These are phyloP conservation scores for Euphonia xanthogaster DNA, from an alignment of 2,797 vertebrate species.

Conservation along the genomic window DNA sequence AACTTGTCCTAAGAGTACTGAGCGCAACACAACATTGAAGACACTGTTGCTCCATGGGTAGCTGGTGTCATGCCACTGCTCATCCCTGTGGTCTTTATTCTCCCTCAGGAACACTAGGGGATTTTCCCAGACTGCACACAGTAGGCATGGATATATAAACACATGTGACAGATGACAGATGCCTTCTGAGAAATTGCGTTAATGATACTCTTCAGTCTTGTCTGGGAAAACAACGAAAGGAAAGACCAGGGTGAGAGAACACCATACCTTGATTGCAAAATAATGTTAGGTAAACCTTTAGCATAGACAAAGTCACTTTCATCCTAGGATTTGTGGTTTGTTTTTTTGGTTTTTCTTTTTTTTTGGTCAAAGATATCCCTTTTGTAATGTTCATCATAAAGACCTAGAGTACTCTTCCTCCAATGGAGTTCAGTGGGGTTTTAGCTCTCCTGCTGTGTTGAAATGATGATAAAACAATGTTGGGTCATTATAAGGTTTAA, in stretches of 20 bases:
- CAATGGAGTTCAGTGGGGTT: not conserved
- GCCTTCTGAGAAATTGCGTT: not conserved
- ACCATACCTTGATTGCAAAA: not conserved
- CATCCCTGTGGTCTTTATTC: not conserved
- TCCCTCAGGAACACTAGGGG: not conserved
- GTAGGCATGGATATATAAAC: not conserved
- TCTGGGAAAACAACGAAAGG: not conserved
- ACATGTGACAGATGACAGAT: not conserved
- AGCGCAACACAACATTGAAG: not conserved
- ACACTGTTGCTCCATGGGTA: not conserved
- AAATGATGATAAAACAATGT: not conserved
- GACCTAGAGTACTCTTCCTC: not conserved
- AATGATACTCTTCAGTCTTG: not conserved
- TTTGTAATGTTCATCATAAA: not conserved
- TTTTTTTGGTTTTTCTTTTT: not conserved
- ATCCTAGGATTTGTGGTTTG: not conserved
- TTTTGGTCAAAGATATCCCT: not conserved
- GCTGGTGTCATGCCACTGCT: not conserved
- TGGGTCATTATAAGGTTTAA: not conserved
- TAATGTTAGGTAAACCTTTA: not conserved
- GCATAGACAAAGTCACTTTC: not conserved
- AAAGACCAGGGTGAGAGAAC: not conserved
- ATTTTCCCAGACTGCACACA: not conserved
- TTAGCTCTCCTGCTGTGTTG: not conserved
- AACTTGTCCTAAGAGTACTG: slow-evolving; percentile 12